Evolutionary conservation across 2,113 vertebrate genomes (phyloP).

Genomic region (Spea multiplicata): DNA sequence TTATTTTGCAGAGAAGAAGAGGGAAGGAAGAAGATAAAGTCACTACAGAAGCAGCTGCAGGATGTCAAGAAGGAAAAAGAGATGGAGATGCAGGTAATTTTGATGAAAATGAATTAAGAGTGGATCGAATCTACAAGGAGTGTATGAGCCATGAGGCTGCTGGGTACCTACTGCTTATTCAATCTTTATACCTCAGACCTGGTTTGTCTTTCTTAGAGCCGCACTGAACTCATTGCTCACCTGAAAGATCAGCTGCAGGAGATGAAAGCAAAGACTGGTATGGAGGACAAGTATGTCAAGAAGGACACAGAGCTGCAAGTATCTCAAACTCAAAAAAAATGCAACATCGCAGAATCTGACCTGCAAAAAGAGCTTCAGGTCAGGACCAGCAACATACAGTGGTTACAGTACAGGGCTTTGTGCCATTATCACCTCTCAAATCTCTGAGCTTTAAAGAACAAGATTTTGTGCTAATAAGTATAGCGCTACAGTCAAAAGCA

Average conservation of each 20-base stretch:
- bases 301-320: constrained; percentile 66
- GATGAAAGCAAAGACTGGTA: constrained; percentile 62
- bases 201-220: constrained; percentile 14
- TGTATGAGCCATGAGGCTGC: too few species aligned
- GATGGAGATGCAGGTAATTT: constrained; percentile 71
- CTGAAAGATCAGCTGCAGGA: constrained; percentile 74
- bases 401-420: too few species aligned
- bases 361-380: constrained; percentile 68
- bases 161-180: too few species aligned
- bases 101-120: not conserved
- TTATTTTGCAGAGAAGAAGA: constrained; percentile 69
- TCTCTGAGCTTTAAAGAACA: too few species aligned
- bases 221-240: constrained; percentile 59
- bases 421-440: too few species aligned
- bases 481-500: too few species aligned
- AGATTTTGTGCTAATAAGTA: too few species aligned
- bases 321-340: constrained; percentile 68
- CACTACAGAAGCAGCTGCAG: constrained; percentile 70
- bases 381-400: not conserved
- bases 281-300: constrained; percentile 67
- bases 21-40: constrained; percentile 64
- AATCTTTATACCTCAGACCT: not conserved
- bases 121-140: too few species aligned
- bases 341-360: constrained; percentile 58
- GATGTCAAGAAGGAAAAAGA: constrained; percentile 69